Base-by-base conservation (phyloP, 2,888 invertebrate species). In the Neria commutata region DNA sequence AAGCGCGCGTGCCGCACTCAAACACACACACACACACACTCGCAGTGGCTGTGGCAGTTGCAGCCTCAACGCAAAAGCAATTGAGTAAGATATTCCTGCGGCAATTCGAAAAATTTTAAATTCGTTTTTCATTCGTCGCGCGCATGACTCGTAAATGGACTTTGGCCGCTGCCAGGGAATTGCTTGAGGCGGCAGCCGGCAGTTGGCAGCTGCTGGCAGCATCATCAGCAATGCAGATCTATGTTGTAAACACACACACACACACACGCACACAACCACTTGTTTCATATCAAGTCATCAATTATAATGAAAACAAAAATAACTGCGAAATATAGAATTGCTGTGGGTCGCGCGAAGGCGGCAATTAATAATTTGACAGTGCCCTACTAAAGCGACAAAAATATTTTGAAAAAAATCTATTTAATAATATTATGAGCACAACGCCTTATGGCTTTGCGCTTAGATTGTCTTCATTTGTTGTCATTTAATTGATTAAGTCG, bases 101-200 rank as follows among this genome's bases (percentile, higher is more conserved):
- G 29, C 29, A 29, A 11, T 29, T 29, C n/a, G n/a, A n/a, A n/a
- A n/a, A 29, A 29, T 29, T 29, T 6, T 8, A 11, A 6, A 29
- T 8, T 8, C 11, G 29, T 29, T 6, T 29, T 29, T 29, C 56
- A 57, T 48, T 45, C 52, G 24, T 47, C 24, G 42, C 25, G 25
- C 40, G 56, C 56, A 57, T 57, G 56, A 57, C 56, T 57, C 52
- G 56, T 45, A 24, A 8, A 19, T 46, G 56, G 51, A 57, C 56
- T 57, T 57, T 57, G 56, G 46, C 51, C 34, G 10, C 21, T 14
- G 11, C 23, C 10, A 47, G 16, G 14, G 34, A 40, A 17, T 2
- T 16, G 17, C 25, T 5, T n/a, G 26, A 40, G 49, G 56, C 11
- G 11, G 29, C 29, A 29, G 29, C 29, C 6, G 29, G 11, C 29